Conservation (phyloP, 1,140 invertebrate genomes). For the Globodera rostochiensis region DNA sequence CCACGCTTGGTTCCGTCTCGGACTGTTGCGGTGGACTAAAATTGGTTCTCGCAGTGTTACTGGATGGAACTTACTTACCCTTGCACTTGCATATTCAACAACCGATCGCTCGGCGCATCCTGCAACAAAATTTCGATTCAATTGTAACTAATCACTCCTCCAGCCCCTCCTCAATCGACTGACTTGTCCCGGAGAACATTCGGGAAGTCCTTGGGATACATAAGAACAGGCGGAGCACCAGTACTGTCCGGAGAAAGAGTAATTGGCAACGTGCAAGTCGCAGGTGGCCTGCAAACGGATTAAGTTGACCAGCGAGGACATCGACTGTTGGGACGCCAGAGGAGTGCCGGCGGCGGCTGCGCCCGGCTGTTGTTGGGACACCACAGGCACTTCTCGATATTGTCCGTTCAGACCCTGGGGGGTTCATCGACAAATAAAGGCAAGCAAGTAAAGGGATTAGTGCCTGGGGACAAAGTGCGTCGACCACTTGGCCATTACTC, state of each 20-base stretch:
- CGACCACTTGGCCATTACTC: constrained; percentile 59
- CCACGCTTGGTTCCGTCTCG: constrained; percentile 56
- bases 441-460: background rate
- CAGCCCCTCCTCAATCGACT: background rate
- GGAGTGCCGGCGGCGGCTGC: constrained; percentile 11
- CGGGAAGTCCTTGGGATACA: constrained; percentile 60
- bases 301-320: constrained; percentile 9
- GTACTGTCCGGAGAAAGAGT: constrained; percentile 63
- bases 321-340: background rate
- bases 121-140: background rate
- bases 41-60: background rate
- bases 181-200: constrained; percentile 54
- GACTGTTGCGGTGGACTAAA: constrained; percentile 42
- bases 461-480: constrained; percentile 59
- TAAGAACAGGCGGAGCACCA: constrained; percentile 65
- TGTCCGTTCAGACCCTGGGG: constrained; percentile 45
- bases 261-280: constrained; percentile 58
- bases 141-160: background rate
- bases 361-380: background rate
- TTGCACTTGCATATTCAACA: constrained; percentile 61
- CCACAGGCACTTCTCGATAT: constrained; percentile 42
- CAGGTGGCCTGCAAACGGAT: constrained; percentile 46
- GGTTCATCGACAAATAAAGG: background rate
- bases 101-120: constrained; percentile 46
- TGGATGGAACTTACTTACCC: constrained; percentile 30